Percentiles rank a stretch among this genome's conserved stretches.
phyloP scores from a whole-genome alignment of 2,797 vertebrate species.

The Lepilemur ruficaudatus region DNA sequence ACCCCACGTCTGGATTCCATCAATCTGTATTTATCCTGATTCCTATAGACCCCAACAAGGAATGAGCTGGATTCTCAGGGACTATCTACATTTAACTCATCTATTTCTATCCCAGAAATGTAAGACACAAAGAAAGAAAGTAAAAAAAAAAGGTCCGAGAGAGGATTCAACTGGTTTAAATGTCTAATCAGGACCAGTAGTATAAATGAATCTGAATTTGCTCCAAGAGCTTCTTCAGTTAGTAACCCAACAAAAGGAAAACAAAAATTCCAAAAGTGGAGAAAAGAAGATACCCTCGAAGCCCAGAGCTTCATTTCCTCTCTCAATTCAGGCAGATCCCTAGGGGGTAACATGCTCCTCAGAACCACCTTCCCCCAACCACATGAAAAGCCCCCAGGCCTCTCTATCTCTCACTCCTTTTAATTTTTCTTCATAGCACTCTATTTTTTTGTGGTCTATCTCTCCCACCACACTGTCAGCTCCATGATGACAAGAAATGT shows the following conservation, averaged over 20 bases:
- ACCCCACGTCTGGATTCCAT: neutral
- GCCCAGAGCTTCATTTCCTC: accelerated
- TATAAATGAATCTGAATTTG: neutral
- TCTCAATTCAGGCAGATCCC: accelerated
- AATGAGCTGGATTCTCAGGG: neutral
- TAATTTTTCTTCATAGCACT: neutral
- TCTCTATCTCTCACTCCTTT: neutral
- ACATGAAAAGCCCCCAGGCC: accelerated
- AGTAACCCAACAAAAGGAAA: neutral
- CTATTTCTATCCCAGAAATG: constrained; percentile 14
- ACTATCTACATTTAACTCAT: constrained; percentile 13
- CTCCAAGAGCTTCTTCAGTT: neutral
- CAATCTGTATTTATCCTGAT: neutral
- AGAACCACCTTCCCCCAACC: neutral
- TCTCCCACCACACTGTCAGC: neutral
- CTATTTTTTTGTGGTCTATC: neutral
- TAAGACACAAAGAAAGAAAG: neutral
- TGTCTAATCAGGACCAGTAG: neutral
- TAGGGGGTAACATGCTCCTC: no score
- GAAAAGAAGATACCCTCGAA: neutral
- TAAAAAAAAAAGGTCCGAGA: neutral
- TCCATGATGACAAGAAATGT: neutral
- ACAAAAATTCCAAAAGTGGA: neutral
- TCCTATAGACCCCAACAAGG: neutral
- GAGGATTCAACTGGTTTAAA: neutral